These are phyloP conservation scores for Bucco capensis DNA, from an alignment of 2,113 vertebrate species.

Conservation along the genomic window DNA sequence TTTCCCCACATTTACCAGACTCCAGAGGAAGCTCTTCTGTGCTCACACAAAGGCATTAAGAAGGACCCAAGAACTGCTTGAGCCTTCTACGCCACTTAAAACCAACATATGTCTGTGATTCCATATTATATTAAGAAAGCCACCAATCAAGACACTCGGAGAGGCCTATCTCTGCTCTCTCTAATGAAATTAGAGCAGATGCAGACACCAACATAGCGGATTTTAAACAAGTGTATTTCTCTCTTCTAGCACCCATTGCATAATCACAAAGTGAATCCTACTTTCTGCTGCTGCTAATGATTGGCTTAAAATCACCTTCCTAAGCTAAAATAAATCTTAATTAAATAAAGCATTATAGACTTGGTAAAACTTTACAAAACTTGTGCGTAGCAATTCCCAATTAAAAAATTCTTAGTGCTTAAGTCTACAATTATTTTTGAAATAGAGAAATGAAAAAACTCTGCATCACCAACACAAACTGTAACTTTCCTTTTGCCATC, in stretches of 20 bases:
- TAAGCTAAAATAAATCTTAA: neutral
- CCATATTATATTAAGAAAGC: neutral
- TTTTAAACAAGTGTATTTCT: neutral
- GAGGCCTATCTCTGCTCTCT: neutral
- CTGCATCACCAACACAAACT: neutral
- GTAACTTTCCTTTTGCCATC: neutral
- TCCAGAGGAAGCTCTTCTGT: neutral
- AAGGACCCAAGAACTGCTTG: neutral
- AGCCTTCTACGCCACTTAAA: neutral
- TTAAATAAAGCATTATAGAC: neutral
- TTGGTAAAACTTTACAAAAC: neutral
- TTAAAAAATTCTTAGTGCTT: neutral
- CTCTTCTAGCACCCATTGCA: neutral
- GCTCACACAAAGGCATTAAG: neutral
- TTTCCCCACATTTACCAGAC: neutral
- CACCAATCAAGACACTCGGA: neutral
- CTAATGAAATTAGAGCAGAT: neutral
- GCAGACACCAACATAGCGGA: neutral
- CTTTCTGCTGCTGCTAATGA: neutral
- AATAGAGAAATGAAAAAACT: neutral
- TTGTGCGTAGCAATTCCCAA: neutral
- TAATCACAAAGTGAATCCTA: neutral
- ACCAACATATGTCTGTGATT: neutral
- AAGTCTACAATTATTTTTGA: neutral
- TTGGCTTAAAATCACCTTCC: neutral